These are phyloP conservation scores for Grammomys surdaster DNA, from an alignment of 2,113 vertebrate species.

Conservation along the genomic window DNA sequence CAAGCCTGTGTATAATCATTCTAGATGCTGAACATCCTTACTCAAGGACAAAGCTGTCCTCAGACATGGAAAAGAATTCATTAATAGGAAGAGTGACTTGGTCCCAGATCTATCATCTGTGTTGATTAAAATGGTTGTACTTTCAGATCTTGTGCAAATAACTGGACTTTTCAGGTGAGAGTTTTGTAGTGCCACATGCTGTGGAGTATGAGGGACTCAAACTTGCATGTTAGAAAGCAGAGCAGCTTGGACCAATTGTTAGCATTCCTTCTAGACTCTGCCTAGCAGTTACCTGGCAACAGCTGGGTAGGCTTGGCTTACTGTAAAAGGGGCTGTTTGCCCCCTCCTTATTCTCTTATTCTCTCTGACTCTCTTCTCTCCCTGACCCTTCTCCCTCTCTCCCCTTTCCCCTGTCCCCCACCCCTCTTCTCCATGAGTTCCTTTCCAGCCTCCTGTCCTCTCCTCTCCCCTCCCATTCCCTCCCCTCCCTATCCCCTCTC, in stretches of 20 bases:
- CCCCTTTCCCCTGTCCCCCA: too few species aligned
- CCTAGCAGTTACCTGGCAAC: too few species aligned
- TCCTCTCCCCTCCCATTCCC: too few species aligned
- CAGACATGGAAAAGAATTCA: background rate
- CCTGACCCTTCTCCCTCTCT: too few species aligned
- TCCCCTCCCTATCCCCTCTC: too few species aligned
- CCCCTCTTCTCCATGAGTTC: too few species aligned
- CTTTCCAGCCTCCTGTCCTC: too few species aligned
- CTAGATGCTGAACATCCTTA: background rate
- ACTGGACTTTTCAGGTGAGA: background rate
- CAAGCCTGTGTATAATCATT: background rate
- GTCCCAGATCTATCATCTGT: background rate
- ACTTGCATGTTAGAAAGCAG: background rate
- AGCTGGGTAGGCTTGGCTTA: too few species aligned
- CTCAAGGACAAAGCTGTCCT: background rate
- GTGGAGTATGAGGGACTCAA: background rate
- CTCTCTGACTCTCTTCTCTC: too few species aligned
- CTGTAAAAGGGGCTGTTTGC: too few species aligned
- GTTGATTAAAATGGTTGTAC: background rate
- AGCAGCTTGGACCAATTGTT: background rate
- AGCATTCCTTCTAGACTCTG: too few species aligned
- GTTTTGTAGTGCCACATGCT: slow-evolving; percentile 57
- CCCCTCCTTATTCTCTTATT: too few species aligned
- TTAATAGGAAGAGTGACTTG: background rate
- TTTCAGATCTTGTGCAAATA: background rate